A percentile compares a stretch with the other conserved stretches of the same genome.
Conservation (phyloP, 2,888 invertebrate genomes). For the Rhagium mordax region DNA sequence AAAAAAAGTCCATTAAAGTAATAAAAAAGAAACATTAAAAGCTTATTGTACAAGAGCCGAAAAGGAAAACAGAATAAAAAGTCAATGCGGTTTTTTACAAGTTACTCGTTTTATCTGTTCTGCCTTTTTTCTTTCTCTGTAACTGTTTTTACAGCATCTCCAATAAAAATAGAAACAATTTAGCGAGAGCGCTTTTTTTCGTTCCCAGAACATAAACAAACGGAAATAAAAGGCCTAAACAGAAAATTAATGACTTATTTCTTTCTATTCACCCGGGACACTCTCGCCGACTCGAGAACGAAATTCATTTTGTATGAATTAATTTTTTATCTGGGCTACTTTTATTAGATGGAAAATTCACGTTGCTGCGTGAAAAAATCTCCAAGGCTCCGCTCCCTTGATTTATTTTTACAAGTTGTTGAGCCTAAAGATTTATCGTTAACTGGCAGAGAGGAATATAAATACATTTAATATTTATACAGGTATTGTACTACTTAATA, state of each 20-base stretch:
- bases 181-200: constrained; percentile 25
- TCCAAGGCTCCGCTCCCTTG: neutral
- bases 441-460: constrained; percentile 2
- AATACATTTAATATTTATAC: constrained; percentile 22
- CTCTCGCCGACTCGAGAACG: constrained; percentile 36
- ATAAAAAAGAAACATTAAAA: constrained; percentile 42
- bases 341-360: constrained; percentile 20
- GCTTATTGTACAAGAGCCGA: constrained; percentile 44
- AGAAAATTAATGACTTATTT: constrained; percentile 49
- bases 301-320: constrained; percentile 36
- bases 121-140: constrained; percentile 25
- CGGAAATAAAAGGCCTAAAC: constrained; percentile 45
- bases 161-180: constrained; percentile 39
- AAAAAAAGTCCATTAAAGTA: constrained; percentile 67
- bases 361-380: constrained; percentile 15
- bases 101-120: constrained; percentile 35
- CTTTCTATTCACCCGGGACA: constrained; percentile 41
- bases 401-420: constrained; percentile 30
- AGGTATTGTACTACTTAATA: constrained; percentile 4
- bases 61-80: constrained; percentile 55
- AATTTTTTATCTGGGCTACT: constrained; percentile 32
- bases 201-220: constrained; percentile 36
- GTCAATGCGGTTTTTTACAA: constrained; percentile 58
- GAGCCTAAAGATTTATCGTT: constrained; percentile 21
- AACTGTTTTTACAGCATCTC: constrained; percentile 31